These are phyloP conservation scores for Eupithecia pulchellata DNA, from an alignment of 2,888 invertebrate species.

Conservation along the genomic window DNA sequence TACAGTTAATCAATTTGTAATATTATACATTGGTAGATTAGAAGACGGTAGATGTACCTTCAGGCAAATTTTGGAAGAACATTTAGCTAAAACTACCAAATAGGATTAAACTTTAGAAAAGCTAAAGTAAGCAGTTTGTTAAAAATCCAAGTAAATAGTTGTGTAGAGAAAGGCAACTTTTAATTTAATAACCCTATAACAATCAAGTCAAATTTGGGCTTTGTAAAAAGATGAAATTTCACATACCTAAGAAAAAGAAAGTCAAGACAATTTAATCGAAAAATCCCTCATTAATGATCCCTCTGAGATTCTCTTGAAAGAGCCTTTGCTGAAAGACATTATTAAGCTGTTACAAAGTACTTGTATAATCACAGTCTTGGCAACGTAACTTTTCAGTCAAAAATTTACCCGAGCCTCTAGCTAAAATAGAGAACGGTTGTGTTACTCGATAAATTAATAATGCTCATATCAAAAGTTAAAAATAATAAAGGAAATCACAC, in stretches of 20 bases:
- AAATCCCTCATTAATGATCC: conserved; percentile 23
- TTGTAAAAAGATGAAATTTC: neutral
- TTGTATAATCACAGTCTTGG: conserved; percentile 40
- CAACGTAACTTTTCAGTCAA: conserved; percentile 31
- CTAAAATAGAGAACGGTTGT: conserved; percentile 1
- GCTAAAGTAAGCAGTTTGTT: too few species aligned
- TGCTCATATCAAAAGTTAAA: too few species aligned
- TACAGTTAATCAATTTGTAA: too few species aligned
- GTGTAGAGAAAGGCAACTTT: neutral
- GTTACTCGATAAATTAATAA: neutral
- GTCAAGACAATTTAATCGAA: conserved; percentile 30
- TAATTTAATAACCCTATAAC: neutral
- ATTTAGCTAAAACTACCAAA: neutral
- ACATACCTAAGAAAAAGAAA: conserved; percentile 5
- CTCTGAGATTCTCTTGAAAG: conserved; percentile 16
- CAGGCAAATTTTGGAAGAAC: too few species aligned
- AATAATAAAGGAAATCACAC: too few species aligned
- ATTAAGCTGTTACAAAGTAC: conserved; percentile 38
- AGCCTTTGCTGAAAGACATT: conserved; percentile 36
- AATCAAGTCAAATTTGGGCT: neutral
- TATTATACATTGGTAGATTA: too few species aligned
- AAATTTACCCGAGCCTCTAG: conserved; percentile 23
- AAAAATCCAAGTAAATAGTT: too few species aligned
- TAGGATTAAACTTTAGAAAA: too few species aligned
- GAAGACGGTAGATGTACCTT: too few species aligned